phyloP scores from a whole-genome alignment of 2,113 vertebrate species.

The Pomatorhinus ruficollis region DNA sequence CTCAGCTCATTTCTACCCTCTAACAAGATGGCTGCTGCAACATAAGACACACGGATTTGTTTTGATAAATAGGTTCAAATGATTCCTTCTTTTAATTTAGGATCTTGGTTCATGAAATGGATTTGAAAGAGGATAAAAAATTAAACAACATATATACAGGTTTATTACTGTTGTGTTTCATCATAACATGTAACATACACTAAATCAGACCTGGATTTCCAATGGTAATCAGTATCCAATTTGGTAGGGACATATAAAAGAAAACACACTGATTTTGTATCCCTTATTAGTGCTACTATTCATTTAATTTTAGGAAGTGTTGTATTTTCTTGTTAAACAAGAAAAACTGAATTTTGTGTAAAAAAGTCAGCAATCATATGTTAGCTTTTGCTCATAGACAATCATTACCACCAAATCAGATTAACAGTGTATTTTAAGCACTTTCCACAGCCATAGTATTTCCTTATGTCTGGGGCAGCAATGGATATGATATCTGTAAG shows the following conservation, averaged over 20 bases:
- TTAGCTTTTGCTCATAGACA: background rate
- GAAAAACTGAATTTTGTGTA: background rate
- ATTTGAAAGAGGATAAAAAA: background rate
- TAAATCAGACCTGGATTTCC: background rate
- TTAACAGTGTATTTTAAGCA: background rate
- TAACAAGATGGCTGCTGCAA: background rate
- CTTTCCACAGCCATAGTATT: background rate
- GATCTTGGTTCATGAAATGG: background rate
- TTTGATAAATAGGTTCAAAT: background rate
- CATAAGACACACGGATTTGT: background rate
- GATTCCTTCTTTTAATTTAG: background rate
- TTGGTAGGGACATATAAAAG: background rate
- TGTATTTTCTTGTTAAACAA: background rate
- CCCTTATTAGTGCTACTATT: accelerated
- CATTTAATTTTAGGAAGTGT: background rate
- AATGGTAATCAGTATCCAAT: background rate
- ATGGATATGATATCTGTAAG: background rate
- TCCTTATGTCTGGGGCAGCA: background rate
- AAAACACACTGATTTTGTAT: background rate
- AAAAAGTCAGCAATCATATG: background rate
- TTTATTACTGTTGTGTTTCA: background rate
- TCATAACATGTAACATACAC: background rate
- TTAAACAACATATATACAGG: background rate
- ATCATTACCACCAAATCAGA: background rate
- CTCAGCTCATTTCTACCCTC: background rate